Conservation (phyloP, 2,888 invertebrate species). For the Brachypterus glaber region DNA sequence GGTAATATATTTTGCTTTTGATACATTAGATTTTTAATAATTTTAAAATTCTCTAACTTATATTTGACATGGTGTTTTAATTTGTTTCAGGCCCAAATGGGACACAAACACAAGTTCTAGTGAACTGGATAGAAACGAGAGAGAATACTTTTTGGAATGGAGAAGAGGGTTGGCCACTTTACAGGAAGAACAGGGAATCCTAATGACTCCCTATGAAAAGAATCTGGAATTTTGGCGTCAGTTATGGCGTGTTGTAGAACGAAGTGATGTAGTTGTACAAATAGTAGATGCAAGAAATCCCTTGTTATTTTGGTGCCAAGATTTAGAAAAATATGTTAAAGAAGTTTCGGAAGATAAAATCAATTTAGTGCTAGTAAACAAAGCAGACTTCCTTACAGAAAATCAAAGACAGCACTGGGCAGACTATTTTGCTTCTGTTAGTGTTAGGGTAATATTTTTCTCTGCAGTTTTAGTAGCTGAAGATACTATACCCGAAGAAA, state of each 20-base stretch:
- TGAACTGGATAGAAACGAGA: constrained; percentile 71
- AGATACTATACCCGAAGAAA: constrained; percentile 15
- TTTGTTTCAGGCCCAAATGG: constrained; percentile 66
- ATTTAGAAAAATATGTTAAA: constrained; percentile 78
- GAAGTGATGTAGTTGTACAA: constrained; percentile 86
- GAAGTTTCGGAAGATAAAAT: constrained; percentile 55
- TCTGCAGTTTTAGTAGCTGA: constrained; percentile 61
- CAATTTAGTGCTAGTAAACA: constrained; percentile 85
- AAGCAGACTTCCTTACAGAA: constrained; percentile 82
- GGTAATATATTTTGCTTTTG: constrained; percentile 38
- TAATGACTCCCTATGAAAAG: constrained; percentile 93
- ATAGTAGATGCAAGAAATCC: constrained; percentile 97
- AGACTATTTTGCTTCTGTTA: constrained; percentile 63
- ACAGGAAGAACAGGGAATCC: constrained; percentile 68
- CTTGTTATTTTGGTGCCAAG: constrained; percentile 73
- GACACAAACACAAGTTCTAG: constrained; percentile 62
- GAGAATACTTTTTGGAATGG: constrained; percentile 84
- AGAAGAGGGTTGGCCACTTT: constrained; percentile 68
- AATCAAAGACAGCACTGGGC: constrained; percentile 78
- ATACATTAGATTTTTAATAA: not conserved
- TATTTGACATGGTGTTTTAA: too few relatives aligned
- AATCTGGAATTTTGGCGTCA: constrained; percentile 98
- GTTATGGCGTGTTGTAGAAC: constrained; percentile 96
- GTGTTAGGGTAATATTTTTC: constrained; percentile 77
- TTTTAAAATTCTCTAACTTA: too few relatives aligned